phyloP scores from a whole-genome alignment of 2,797 vertebrate genomes.

The Florisuga fusca region DNA sequence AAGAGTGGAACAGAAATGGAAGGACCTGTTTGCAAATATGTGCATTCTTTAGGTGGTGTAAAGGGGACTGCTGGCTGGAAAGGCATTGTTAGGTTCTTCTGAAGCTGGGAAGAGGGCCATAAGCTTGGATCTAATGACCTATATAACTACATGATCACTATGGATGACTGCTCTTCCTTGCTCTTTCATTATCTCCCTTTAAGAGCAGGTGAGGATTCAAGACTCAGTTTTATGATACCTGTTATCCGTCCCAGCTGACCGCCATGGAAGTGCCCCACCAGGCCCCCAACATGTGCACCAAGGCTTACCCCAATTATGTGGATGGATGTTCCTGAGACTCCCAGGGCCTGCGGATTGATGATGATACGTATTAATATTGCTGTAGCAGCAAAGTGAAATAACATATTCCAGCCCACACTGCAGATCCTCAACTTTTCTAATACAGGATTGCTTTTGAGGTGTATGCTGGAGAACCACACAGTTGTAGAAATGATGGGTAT shows the following conservation, averaged over 20 bases:
- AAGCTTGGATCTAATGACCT: background rate
- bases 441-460: background rate
- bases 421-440: background rate
- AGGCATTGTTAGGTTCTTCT: background rate
- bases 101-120: background rate
- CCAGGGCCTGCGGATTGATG: slow-evolving; percentile 78
- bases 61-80: background rate
- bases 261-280: slow-evolving; percentile 89
- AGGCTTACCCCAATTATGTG: slow-evolving; percentile 96
- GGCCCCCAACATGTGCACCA: slow-evolving; percentile 91
- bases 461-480: background rate
- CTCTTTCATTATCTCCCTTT: background rate
- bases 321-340: slow-evolving; percentile 84
- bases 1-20: background rate
- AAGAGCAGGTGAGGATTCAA: background rate
- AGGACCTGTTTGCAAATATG: background rate
- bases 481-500: background rate
- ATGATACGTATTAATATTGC: background rate
- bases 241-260: slow-evolving; percentile 92
- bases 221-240: slow-evolving; percentile 77
- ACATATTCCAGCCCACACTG: background rate
- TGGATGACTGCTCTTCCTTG: background rate
- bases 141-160: background rate
- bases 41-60: background rate
- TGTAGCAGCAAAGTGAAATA: background rate